Evolutionary conservation across 2,113 vertebrate genomes (phyloP).

Genomic region (Eleginops maclovinus): DNA sequence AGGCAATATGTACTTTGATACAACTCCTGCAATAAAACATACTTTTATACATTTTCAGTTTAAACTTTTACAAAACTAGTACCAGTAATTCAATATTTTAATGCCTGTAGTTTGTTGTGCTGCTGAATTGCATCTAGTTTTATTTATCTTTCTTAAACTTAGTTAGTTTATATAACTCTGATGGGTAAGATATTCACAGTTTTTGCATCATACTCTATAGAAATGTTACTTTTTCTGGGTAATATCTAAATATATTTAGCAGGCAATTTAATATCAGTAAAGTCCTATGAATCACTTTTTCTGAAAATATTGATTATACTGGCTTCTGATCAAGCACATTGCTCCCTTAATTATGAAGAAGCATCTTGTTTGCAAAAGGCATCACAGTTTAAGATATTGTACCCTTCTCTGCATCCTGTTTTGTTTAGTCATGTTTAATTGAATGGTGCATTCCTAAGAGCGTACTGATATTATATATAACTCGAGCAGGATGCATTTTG

Average conservation of each 20-base stretch:
- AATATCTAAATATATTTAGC: background rate
- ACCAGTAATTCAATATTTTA: background rate
- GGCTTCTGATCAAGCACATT: background rate
- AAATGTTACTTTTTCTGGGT: too few relatives aligned
- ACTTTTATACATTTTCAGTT: background rate
- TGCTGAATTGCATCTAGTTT: background rate
- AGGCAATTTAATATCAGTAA: constrained; percentile 7
- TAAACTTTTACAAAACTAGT: too few relatives aligned
- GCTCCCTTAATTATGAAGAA: too few relatives aligned
- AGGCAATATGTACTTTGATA: background rate
- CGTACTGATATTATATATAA: background rate
- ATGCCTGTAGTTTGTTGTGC: background rate
- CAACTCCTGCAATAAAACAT: background rate
- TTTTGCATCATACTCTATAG: background rate
- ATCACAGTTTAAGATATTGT: background rate
- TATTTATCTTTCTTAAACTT: background rate
- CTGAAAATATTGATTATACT: background rate
- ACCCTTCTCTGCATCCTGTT: background rate
- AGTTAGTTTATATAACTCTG: background rate
- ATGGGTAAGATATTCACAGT: background rate
- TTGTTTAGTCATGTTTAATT: background rate
- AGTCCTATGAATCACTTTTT: background rate
- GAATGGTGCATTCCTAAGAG: constrained; percentile 12
- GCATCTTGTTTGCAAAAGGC: background rate
- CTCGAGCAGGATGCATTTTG: constrained; percentile 17